Base-by-base conservation (phyloP, 2,888 invertebrate genomes). In the Encarsia formosa region DNA sequence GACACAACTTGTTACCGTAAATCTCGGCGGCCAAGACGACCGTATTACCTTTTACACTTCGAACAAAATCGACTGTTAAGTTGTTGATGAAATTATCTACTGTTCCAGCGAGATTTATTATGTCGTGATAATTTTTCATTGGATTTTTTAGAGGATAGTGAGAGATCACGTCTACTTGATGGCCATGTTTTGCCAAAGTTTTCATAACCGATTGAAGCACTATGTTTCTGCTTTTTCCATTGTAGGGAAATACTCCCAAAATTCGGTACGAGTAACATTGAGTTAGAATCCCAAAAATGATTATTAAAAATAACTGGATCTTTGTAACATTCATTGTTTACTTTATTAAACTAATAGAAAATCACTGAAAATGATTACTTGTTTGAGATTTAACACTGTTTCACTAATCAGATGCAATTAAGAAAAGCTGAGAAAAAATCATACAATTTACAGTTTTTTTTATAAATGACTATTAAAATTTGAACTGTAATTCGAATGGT, bases 171-270 rank as follows among this genome's bases (percentile, higher is more conserved):
- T 69, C 69, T 4, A 78, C 73, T 51, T 75, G 74, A 54, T 79
- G 79, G 1, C 79, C 76, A 6, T 68, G 60, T 11, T 65, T 61
- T 1, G 76, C 65, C 3, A 79, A 68, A 39, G 73, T 75, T 39
- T 68, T 70, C n/a, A 74, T 65, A 26, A 78, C 46, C 0, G 75
- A 64, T 34, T 66, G 70, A 47, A 73, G 71, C 68, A 78, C 75
- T 59, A 74, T 73, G 31, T 69, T 75, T 50, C 79, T 78, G 40
- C 78, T 78, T 51, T 66, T 74, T 2, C 70, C 74, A 16, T 75
- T 73, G 50, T 76, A 74, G 0, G 74, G 69, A 52, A 75, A 77
- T 0, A 76, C 63, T 0, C 71, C 75, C 22, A 79, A 60, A 46
- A 79, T 77, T 47, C 69, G 65, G 34, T 44, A 44, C 5, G 22